Base-by-base conservation (phyloP, 1,140 invertebrate species). In the Drosophila insularis region DNA sequence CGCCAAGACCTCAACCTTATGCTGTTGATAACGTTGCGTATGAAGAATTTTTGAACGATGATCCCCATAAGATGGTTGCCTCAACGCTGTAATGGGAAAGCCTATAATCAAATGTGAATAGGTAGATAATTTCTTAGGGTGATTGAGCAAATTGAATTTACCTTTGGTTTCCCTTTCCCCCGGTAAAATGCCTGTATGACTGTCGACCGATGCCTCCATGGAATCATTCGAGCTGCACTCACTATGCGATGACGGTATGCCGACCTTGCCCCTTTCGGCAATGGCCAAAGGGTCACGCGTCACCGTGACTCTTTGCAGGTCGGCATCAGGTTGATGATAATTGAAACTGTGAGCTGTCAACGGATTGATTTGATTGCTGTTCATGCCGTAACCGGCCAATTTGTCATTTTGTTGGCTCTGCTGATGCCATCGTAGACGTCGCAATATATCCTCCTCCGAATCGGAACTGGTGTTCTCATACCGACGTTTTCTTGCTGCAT, bases 381-480 rank as follows among this genome's bases (percentile, higher is more conserved):
- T 81, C 39, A 91, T 76, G 46, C 90, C 90, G 75, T 92, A 92
- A 53, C 78, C 78, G 1, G 78, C 76, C 27, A 74, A 74, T 43
- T 89, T 81, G 14, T 81, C 80, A 66, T 77, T 84, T 13, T 76
- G 69, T 39, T 77, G 59, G 37, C 76, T 76, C 58, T 90, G 89
- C 62, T 92, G 91, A 80, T 92, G 92, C 63, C 89, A 94, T 58
- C 94, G 93, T 74, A 95, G 91, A 67, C 95, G 91, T 60, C 95
- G 93, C 73, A 95, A 91, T n/a, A 94, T 94, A 91, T 96, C 96
- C 78, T 96, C 95, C 84, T 96, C 96, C 31, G 95, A 95, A 92
- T 96, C 95, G 23, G 95, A 96, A 59, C 95, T 96, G 8, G 94
- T 95, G 75, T 95, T 95, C 37, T 92, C 89, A 60, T 91, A 91